Evolutionary conservation across 2,113 vertebrate genomes (phyloP).

Genomic region (Apus apus): DNA sequence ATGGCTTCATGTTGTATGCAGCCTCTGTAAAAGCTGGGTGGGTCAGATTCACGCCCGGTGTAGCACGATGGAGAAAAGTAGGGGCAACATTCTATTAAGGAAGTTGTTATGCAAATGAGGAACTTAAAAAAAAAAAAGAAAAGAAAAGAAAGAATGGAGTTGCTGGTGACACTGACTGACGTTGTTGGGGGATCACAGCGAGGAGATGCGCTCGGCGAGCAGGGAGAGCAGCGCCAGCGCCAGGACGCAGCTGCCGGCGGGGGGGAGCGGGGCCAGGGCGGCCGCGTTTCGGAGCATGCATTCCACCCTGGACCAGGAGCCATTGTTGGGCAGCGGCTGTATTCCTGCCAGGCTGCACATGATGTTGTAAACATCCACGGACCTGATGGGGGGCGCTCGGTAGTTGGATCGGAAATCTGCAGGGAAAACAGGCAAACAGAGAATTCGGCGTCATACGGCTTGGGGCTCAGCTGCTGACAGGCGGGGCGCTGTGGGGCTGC

Average conservation of each 20-base stretch:
- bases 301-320: conserved; percentile 91
- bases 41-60: neutral
- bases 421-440: conserved; percentile 14
- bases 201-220: neutral
- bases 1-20: neutral
- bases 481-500: rapidly evolving
- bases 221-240: conserved; percentile 49
- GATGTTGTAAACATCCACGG: conserved; percentile 92
- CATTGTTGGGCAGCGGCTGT: conserved; percentile 90
- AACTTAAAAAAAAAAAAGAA: neutral
- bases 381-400: conserved; percentile 82
- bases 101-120: conserved; percentile 39
- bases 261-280: neutral
- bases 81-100: conserved; percentile 51
- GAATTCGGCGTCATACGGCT: rapidly evolving
- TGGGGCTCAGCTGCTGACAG: neutral
- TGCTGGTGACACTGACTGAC: conserved; percentile 5
- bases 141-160: neutral
- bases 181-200: neutral
- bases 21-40: neutral
- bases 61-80: neutral
- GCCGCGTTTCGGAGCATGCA: conserved; percentile 79
- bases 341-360: conserved; percentile 87
- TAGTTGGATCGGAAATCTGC: conserved; percentile 90
- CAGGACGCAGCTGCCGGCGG: neutral